Conservation (phyloP, 1,140 invertebrate genomes). For the Drosophila prosaltans region DNA sequence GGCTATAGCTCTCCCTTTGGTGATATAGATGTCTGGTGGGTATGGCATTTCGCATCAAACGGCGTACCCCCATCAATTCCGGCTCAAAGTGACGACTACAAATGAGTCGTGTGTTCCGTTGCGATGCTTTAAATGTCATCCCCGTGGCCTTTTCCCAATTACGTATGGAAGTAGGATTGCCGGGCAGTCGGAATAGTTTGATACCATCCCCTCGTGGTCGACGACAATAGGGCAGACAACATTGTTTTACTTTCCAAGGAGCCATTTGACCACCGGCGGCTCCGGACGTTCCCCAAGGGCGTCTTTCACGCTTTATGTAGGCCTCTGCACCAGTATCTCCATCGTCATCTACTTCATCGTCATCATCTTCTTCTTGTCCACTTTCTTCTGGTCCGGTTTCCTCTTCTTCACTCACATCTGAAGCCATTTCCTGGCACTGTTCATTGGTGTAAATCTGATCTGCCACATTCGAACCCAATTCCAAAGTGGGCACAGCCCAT, state of each 20-base stretch:
- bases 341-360: constrained; percentile 32
- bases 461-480: constrained; percentile 66
- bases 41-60: constrained; percentile 62
- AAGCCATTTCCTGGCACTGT: constrained; percentile 46
- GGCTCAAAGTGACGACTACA: constrained; percentile 71
- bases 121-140: constrained; percentile 63
- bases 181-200: constrained; percentile 66
- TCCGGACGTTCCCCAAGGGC: constrained; percentile 20
- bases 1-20: not conserved
- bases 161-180: constrained; percentile 47
- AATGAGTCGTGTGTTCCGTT: constrained; percentile 69
- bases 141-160: constrained; percentile 68
- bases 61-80: constrained; percentile 63
- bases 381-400: constrained; percentile 43
- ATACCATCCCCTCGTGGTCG: constrained; percentile 64
- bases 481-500: constrained; percentile 68
- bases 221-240: constrained; percentile 67
- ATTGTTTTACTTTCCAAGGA: constrained; percentile 65
- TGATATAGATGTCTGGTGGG: constrained; percentile 54
- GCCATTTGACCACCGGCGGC: constrained; percentile 27
- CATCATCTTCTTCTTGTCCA: constrained; percentile 29
- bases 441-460: constrained; percentile 51
- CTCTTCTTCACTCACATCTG: constrained; percentile 37
- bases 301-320: constrained; percentile 35
- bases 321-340: constrained; percentile 14